Conservation (phyloP, 2,797 vertebrate genomes). For the Enteromius treurensis region DNA sequence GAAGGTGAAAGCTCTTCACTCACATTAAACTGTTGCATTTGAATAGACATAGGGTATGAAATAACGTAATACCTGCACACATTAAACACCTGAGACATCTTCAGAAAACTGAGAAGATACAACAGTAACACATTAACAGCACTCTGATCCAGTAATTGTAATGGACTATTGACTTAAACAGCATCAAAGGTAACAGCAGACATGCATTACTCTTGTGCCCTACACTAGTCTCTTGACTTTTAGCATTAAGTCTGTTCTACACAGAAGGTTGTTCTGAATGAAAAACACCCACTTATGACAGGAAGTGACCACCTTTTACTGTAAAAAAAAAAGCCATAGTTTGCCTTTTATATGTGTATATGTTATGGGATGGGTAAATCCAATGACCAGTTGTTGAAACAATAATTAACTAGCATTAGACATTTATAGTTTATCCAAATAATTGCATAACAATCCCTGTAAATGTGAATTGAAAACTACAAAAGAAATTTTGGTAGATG, state of each 20-base stretch:
- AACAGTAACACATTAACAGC: constrained; percentile 3
- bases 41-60: constrained; percentile 70
- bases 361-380: neutral
- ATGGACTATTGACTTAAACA: neutral
- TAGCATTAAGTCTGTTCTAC: neutral
- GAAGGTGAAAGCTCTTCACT: constrained; percentile 61
- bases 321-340: neutral
- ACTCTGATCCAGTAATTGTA: neutral
- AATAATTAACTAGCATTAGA: neutral
- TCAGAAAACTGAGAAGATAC: constrained; percentile 21
- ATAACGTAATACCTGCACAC: constrained; percentile 61
- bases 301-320: neutral
- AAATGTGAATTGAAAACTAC: neutral
- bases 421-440: neutral
- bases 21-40: constrained; percentile 69
- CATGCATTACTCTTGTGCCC: neutral
- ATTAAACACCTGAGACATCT: constrained; percentile 59
- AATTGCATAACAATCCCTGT: neutral
- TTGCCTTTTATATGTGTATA: neutral
- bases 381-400: neutral
- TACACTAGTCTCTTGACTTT: neutral
- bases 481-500: neutral
- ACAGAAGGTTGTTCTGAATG: neutral
- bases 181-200: neutral
- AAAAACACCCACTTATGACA: neutral